Base-by-base conservation (phyloP, 2,113 vertebrate species). In the Dicentrarchus labrax region DNA sequence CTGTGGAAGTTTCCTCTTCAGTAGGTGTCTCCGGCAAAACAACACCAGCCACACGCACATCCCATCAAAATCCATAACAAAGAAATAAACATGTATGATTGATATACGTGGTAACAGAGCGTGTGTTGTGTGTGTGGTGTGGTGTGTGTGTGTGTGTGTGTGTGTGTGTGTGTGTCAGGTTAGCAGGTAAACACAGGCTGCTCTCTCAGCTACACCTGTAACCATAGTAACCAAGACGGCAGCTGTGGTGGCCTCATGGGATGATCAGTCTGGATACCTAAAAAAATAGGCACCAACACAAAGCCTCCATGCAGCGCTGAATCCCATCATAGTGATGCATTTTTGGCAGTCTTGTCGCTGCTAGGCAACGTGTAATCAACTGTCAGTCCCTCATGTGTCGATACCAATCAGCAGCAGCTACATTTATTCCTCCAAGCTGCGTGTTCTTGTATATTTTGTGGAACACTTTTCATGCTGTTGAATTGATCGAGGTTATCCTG, bases 141-240 rank as follows among this genome's bases (percentile, higher is more conserved):
- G 1, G 8, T 9, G 7, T n/a, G 11, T 24, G n/a, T 59, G 54
- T 60, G 13, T 72, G 15, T 60, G 47, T 38, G 48, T 8, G 36
- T 30, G 36, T 54, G 53, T 56, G 22, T 38, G 6, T 22, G 78
- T 30, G 47, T 16, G 30, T 8, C 4, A 30, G 30, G 30, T 30
- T 30, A 41, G 66, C 66, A 83, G 64, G 69, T 74, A 6, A 70
- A 10, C 17, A 38, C 30, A 1, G 56, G 4, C 64, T 19, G 30
- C 22, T 22, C 21, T 78, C 19, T 69, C 65, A 68, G 48, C 68
- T n/a, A 41, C 10, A 68, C 12, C 47, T 56, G 60, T 60, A 85
- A 50, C 86, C 86, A 71, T 57, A 30, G 61, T 19, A 76, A 80
- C 76, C 21, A 60, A 47, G 43, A 36, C 21, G 53, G 62, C 76